Evolutionary conservation across 2,113 vertebrate genomes (phyloP), one percentile per base, ranked within the genome.

Genomic region (Leptobrachium leishanense): DNA sequence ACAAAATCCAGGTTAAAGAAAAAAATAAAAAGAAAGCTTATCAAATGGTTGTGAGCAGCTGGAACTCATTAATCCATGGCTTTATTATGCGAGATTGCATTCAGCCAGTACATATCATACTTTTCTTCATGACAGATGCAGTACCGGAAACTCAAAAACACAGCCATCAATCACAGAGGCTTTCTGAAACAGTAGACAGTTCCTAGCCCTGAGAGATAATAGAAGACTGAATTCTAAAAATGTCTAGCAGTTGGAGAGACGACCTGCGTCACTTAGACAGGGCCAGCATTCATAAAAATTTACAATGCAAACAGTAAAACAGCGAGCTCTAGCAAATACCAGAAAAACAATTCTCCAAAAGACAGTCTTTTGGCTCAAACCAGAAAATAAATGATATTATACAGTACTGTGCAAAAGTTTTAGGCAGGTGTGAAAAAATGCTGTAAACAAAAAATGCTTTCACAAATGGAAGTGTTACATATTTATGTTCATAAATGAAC

Each of bases 51-150:
- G 72, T 68, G 74, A 81, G 71, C 71, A 80, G 77, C 71, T 80
- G 71, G 78, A 81, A 41, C 64, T 81, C 78, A 81, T 81, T 81
- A 81, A 81, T 81, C 71, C 71, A 68, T 43, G 43, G 78, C 71
- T 81, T 81, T 81, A 81, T 74, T 81, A 81, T 81, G 72, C 64
- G 72, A 64, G 40, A 68, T 81, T 12, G 9, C 50, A 74, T 81
- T 81, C 78, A 81, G 71, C 71, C 71, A 65, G 53, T 62, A 13
- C 71, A 68, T 63, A 81, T 81, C 78, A 81, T 81, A 71, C 72
- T 74, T 64, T 65, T 68, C 78, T 81, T 81, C 64, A 74, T 81
- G 78, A 81, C 78, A 81, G 78, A 81, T 81, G 72, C 78, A 81
- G 74, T 81, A 81, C 54, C 78, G 68, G 74, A 81, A 50, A 68